phyloP scores from a whole-genome alignment of 2,113 vertebrate species.

The Murina feae region DNA sequence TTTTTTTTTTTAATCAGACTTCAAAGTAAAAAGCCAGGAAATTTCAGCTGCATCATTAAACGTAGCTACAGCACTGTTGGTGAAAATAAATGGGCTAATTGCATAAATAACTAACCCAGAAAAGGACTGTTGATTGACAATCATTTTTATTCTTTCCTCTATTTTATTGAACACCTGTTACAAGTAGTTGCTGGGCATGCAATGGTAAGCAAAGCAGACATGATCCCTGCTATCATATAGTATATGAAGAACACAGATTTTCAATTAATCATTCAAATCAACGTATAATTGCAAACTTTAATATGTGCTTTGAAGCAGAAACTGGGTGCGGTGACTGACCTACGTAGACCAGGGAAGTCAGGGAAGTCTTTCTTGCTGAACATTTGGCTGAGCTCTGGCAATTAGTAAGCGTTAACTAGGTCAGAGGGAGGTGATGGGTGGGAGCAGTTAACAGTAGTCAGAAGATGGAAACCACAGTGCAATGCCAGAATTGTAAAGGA shows the following conservation, averaged over 20 bases:
- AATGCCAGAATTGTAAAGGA: neutral
- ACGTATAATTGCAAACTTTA: neutral
- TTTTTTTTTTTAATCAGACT: neutral
- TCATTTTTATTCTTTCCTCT: slow-evolving; percentile 17
- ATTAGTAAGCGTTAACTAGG: neutral
- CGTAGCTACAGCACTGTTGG: neutral
- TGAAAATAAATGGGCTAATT: slow-evolving; percentile 26
- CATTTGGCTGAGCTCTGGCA: neutral
- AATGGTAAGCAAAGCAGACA: neutral
- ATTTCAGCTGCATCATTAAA: neutral
- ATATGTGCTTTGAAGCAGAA: slow-evolving; percentile 7
- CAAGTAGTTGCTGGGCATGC: neutral
- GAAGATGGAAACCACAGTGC: neutral
- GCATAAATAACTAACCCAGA: neutral
- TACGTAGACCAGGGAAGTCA: neutral
- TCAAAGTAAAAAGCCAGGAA: slow-evolving; percentile 33
- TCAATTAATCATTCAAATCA: neutral
- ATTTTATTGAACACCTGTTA: neutral
- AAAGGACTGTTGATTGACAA: neutral
- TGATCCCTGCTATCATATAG: neutral
- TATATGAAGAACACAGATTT: neutral
- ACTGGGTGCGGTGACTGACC: neutral
- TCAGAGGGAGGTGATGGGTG: neutral
- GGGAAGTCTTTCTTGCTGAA: neutral
- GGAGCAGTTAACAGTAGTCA: neutral